Conservation (phyloP, 2,113 vertebrate species). For the Campylomormyrus numenius region DNA sequence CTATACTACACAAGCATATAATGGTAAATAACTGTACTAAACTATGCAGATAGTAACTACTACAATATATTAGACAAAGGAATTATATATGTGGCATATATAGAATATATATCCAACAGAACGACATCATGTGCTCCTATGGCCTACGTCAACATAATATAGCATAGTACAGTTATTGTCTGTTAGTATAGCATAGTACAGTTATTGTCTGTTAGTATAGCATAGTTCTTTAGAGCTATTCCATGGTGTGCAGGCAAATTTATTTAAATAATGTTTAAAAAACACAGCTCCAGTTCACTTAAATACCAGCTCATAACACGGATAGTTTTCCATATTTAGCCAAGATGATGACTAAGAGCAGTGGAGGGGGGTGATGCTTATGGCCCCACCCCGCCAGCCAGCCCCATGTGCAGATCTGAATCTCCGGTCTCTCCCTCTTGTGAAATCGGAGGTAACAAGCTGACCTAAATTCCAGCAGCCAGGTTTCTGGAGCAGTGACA, state of each 20-base stretch:
- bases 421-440: conserved; percentile 45
- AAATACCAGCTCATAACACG: not conserved
- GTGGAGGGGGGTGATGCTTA: too few relatives aligned
- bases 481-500: conserved; percentile 45
- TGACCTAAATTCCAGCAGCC: conserved; percentile 63
- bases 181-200: not conserved
- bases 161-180: too few relatives aligned
- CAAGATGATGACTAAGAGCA: not conserved
- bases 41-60: not conserved
- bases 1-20: not conserved
- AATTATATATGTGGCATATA: not conserved
- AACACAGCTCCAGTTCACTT: not conserved
- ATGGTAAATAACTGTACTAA: not conserved
- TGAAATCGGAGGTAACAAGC: conserved; percentile 40
- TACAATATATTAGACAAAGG: not conserved
- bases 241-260: not conserved
- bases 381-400: not conserved
- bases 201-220: not conserved
- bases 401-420: conserved; percentile 13
- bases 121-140: not conserved
- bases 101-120: not conserved
- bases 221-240: not conserved
- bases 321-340: not conserved
- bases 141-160: not conserved
- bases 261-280: not conserved